phyloP scores from a whole-genome alignment of 2,797 vertebrate genomes.

The Odontamblyopus rebecca region DNA sequence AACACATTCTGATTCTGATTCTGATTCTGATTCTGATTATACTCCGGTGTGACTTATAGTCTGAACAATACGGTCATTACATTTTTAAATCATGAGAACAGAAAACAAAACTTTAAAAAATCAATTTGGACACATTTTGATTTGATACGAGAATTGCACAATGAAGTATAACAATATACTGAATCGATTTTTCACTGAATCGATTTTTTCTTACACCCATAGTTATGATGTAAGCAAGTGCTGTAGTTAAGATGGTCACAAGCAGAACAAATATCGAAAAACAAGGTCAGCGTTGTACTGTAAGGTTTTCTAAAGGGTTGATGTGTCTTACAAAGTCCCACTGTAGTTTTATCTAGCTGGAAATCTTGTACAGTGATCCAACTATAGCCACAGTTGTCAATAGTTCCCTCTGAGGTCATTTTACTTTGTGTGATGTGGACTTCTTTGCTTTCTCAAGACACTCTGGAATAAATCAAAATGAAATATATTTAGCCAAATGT shows the following conservation, averaged over 20 bases:
- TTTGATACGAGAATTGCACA: no score
- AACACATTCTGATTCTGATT: no score
- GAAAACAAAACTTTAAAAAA: neutral
- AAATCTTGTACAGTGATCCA: slow-evolving; percentile 38
- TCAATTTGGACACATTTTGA: no score
- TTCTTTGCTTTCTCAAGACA: slow-evolving; percentile 42
- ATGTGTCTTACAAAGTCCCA: slow-evolving; percentile 32
- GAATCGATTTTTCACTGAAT: no score
- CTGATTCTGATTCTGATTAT: no score
- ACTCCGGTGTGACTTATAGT: no score
- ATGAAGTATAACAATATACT: no score
- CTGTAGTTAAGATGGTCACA: neutral
- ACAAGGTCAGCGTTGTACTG: slow-evolving; percentile 25
- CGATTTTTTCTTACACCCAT: neutral
- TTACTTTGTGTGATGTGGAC: slow-evolving; percentile 40
- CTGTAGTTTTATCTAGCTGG: slow-evolving; percentile 44
- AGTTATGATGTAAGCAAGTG: slow-evolving; percentile 1
- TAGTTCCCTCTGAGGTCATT: slow-evolving; percentile 39
- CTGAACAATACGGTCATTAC: no score
- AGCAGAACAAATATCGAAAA: slow-evolving; percentile 24
- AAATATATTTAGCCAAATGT: slow-evolving; percentile 47
- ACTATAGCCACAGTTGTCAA: slow-evolving; percentile 32
- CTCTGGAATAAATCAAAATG: slow-evolving; percentile 43
- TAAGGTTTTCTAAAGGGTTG: slow-evolving; percentile 18
- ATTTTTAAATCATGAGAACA: no score